These are phyloP conservation scores for Thereva unica DNA, from an alignment of 2,888 invertebrate genomes.

Conservation along the genomic window DNA sequence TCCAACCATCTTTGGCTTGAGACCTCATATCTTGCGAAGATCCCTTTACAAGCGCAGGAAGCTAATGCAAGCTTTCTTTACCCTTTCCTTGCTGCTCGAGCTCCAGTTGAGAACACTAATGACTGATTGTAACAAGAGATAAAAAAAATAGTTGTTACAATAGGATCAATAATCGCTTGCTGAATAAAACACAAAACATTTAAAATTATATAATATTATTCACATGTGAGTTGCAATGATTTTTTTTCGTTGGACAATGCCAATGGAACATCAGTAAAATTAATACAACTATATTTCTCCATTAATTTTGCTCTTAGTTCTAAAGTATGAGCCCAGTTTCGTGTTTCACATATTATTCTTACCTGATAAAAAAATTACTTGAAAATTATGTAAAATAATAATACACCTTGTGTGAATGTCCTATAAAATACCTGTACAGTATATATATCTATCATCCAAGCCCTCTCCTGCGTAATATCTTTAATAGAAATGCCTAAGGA, in stretches of 20 bases:
- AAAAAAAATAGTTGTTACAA: no score
- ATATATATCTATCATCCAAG: constrained; percentile 92
- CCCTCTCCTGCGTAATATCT: constrained; percentile 94
- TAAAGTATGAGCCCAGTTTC: constrained; percentile 76
- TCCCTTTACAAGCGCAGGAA: no score
- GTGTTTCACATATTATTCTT: constrained; percentile 87
- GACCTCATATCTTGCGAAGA: no score
- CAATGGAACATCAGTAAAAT: constrained; percentile 59
- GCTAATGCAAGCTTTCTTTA: no score
- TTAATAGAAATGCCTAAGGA: constrained; percentile 86
- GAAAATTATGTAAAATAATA: constrained; percentile 15
- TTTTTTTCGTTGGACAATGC: constrained; percentile 41
- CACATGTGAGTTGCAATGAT: no score
- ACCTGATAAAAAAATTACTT: constrained; percentile 63
- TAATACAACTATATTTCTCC: constrained; percentile 63
- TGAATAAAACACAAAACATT: no score
- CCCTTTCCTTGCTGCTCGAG: no score
- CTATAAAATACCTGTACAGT: constrained; percentile 64
- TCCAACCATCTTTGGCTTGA: no score
- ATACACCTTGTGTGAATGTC: background rate
- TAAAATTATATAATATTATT: no score
- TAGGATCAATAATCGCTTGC: no score
- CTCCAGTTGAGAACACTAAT: no score
- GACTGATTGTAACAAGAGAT: no score
- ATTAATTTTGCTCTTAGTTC: constrained; percentile 64